Evolutionary conservation across 2,888 invertebrate genomes (phyloP).

Genomic region (Meandrusa payeni): DNA sequence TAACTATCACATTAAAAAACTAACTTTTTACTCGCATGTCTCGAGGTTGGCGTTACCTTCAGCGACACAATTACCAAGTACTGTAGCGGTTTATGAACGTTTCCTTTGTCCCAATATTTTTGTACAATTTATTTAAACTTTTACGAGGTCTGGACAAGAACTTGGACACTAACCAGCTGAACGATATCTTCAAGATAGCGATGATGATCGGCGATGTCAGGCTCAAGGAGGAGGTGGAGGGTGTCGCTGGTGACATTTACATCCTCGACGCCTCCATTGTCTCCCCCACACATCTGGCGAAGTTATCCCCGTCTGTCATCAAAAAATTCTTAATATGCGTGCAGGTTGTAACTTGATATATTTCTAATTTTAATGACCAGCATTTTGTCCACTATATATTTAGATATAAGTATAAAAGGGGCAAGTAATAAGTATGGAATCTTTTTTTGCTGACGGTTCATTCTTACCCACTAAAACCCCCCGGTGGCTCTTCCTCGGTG

Average conservation of each 20-base stretch:
- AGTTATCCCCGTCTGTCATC: conserved; percentile 87
- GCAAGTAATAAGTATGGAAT: too few species aligned
- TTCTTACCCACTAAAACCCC: too few species aligned
- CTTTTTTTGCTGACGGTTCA: too few species aligned
- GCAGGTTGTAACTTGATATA: conserved; percentile 62
- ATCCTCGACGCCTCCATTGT: conserved; percentile 88
- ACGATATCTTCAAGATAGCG: conserved; percentile 88
- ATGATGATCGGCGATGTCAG: conserved; percentile 92
- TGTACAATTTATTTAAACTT: background rate
- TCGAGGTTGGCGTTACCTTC: too few species aligned
- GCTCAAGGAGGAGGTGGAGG: conserved; percentile 87
- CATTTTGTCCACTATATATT: too few species aligned
- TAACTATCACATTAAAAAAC: conserved; percentile 28
- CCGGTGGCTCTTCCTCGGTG: too few species aligned
- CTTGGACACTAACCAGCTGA: conserved; percentile 82
- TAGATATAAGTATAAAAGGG: too few species aligned
- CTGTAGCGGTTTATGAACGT: too few species aligned
- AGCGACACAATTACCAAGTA: too few species aligned
- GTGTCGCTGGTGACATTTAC: conserved; percentile 91
- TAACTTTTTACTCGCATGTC: too few species aligned
- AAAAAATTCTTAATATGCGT: conserved; percentile 92
- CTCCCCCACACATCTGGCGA: conserved; percentile 87
- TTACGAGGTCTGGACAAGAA: conserved; percentile 75
- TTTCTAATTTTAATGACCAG: background rate
- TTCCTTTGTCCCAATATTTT: too few species aligned